phyloP scores from a whole-genome alignment of 2,113 vertebrate genomes.

The Ciconia maguari region DNA sequence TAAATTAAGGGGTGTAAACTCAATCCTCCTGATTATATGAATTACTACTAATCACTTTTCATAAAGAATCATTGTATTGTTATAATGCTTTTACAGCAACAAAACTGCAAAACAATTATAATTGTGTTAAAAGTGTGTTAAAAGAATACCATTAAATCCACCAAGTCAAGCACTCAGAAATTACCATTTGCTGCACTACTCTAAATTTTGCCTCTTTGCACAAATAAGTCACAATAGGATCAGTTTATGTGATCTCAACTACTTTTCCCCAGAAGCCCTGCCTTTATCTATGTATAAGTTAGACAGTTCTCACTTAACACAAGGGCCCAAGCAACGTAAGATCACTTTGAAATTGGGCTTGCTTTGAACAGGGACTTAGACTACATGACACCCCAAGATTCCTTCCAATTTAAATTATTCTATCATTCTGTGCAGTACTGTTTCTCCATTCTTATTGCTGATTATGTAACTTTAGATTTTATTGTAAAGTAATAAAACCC shows the following conservation, averaged over 20 bases:
- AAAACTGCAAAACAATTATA: not conserved
- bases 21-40: not conserved
- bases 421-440: not conserved
- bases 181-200: not conserved
- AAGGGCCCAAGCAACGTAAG: not conserved
- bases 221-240: rapidly evolving
- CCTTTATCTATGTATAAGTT: not conserved
- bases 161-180: not conserved
- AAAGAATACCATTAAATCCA: not conserved
- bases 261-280: not conserved
- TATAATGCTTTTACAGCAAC: not conserved
- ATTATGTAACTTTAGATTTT: not conserved
- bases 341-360: not conserved
- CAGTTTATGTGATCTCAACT: not conserved
- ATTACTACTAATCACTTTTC: not conserved
- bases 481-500: not conserved
- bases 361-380: not conserved
- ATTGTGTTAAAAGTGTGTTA: not conserved
- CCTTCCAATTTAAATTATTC: not conserved
- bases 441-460: not conserved
- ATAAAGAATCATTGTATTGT: not conserved
- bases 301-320: not conserved
- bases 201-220: not conserved
- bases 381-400: not conserved
- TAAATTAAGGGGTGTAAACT: not conserved